Conservation (phyloP, 2,113 vertebrate species). For the Phalacrocorax aristotelis region DNA sequence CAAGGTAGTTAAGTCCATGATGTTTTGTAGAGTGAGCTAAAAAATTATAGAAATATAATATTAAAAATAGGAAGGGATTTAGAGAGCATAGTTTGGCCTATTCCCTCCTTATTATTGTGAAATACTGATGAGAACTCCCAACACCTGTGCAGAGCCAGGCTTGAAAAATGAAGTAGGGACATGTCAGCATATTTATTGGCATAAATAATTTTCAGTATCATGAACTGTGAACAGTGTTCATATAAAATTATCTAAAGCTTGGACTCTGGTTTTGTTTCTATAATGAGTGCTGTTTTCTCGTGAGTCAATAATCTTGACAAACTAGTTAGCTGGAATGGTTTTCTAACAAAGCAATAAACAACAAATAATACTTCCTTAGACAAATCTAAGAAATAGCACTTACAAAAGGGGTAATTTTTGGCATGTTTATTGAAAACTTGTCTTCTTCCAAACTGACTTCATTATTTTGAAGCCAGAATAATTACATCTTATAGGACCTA, state of each 20-base stretch:
- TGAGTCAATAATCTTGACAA: slow-evolving; percentile 36
- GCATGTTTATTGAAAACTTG: slow-evolving; percentile 23
- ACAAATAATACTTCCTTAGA: neutral
- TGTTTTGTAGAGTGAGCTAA: neutral
- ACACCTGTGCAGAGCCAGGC: neutral
- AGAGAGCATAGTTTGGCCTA: neutral
- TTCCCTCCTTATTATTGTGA: neutral
- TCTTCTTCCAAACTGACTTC: neutral
- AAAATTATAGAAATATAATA: neutral
- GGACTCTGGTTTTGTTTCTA: neutral
- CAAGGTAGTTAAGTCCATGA: neutral
- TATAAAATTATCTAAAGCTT: neutral
- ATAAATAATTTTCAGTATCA: neutral
- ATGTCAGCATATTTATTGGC: neutral
- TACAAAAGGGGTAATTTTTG: neutral
- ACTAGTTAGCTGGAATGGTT: neutral
- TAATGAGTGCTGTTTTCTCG: neutral
- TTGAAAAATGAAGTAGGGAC: neutral
- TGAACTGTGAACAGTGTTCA: neutral
- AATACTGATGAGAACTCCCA: neutral
- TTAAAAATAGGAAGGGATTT: neutral
- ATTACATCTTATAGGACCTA: slow-evolving; percentile 4
- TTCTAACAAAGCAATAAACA: slow-evolving; percentile 11
- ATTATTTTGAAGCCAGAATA: slow-evolving; percentile 5
- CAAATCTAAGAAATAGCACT: neutral